Conservation (phyloP, 2,888 invertebrate genomes). For the Abscondita cerata region DNA sequence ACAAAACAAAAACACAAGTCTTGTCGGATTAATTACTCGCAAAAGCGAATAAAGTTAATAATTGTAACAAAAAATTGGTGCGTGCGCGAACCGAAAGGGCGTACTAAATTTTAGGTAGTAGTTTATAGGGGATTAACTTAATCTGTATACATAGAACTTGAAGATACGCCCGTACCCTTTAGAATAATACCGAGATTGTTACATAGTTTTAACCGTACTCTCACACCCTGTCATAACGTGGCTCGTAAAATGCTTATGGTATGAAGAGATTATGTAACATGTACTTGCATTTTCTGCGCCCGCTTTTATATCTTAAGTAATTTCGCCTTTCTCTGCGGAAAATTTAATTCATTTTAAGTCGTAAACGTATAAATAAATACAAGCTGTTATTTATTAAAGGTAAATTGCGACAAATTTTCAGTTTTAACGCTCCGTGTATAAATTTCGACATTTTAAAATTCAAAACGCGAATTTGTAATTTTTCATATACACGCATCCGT, state of each 20-base stretch:
- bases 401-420: slow-evolving; percentile 14
- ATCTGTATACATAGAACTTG: slow-evolving; percentile 51
- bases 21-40: no score
- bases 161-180: slow-evolving; percentile 44
- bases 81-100: no score
- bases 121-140: slow-evolving; percentile 52
- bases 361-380: slow-evolving; percentile 1
- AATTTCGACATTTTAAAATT: slow-evolving; percentile 26
- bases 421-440: slow-evolving; percentile 6
- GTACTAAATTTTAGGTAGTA: slow-evolving; percentile 50
- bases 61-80: no score
- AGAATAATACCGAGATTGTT: slow-evolving; percentile 45
- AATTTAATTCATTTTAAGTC: no score
- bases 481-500: slow-evolving; percentile 22
- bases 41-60: no score
- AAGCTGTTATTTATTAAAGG: no score
- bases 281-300: slow-evolving; percentile 4
- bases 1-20: no score
- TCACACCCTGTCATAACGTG: slow-evolving; percentile 41
- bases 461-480: slow-evolving; percentile 19
- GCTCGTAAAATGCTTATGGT: slow-evolving; percentile 48
- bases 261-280: slow-evolving; percentile 42
- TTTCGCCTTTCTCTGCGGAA: background rate
- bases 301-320: background rate
- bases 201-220: slow-evolving; percentile 43